These are phyloP conservation scores for Epiperipatus broadwayi DNA, from an alignment of 2,888 invertebrate species.

Conservation along the genomic window DNA sequence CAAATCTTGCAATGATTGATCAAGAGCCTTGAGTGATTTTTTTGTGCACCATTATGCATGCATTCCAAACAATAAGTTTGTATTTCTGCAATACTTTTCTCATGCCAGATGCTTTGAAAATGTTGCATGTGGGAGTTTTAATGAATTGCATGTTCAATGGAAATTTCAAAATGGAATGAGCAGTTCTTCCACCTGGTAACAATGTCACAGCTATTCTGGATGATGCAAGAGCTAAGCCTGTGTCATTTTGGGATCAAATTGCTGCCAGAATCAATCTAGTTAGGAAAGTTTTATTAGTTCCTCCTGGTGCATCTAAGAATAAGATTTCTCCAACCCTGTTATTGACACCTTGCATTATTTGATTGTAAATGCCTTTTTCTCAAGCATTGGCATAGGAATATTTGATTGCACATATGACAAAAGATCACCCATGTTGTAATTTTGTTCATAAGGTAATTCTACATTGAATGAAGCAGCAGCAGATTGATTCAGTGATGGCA, in stretches of 20 bases:
- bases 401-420: no score
- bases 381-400: not conserved
- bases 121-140: constrained; percentile 23
- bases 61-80: constrained; percentile 27
- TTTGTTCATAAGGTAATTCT: no score
- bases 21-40: constrained; percentile 17
- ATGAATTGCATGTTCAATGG: constrained; percentile 22
- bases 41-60: constrained; percentile 28
- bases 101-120: constrained; percentile 18
- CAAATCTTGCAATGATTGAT: constrained; percentile 20
- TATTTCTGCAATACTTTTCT: not conserved
- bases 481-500: no score
- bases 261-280: constrained; percentile 25
- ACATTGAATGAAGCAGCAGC: no score
- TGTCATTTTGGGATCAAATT: constrained; percentile 22
- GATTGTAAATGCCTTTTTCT: constrained; percentile 14
- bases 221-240: constrained; percentile 27
- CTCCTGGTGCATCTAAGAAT: constrained; percentile 26
- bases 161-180: constrained; percentile 27
- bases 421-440: no score
- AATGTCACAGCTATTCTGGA: constrained; percentile 32
- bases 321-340: constrained; percentile 15
- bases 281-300: constrained; percentile 30
- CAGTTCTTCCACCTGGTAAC: constrained; percentile 26
- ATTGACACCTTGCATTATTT: constrained; percentile 11